Conservation (phyloP, 2,888 invertebrate species). For the Spatulosminthurus flaviceps region DNA sequence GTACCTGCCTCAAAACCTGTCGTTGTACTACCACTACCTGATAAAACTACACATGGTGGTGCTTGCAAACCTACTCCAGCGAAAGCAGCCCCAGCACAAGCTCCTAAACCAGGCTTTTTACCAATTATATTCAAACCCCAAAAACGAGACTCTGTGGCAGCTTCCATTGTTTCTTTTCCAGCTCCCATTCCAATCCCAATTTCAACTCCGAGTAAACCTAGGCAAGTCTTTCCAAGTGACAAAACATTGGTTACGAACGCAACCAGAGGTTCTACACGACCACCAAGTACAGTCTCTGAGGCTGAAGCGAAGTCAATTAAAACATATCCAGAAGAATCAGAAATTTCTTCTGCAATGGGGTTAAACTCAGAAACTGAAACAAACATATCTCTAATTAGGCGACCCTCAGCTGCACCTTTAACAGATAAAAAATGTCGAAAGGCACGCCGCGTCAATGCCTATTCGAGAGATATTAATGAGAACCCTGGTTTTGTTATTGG, state of each 20-base stretch:
- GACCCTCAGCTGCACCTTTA: not conserved
- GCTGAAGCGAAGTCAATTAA: not conserved
- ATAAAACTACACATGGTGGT: too few species aligned
- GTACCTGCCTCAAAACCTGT: too few species aligned
- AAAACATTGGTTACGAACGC: not conserved
- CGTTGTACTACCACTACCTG: too few species aligned
- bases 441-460: not conserved
- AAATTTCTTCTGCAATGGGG: not conserved
- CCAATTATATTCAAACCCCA: too few species aligned
- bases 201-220: not conserved
- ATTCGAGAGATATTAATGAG: not conserved
- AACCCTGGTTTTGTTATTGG: not conserved
- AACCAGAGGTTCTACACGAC: not conserved
- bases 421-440: not conserved
- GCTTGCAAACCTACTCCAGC: too few species aligned
- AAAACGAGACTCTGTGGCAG: too few species aligned
- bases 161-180: too few species aligned
- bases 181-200: not conserved
- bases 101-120: too few species aligned
- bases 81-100: too few species aligned
- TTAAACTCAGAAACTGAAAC: not conserved
- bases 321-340: slow-evolving; percentile 27
- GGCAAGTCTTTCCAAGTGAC: not conserved
- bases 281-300: not conserved
- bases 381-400: slow-evolving; percentile 5